Percentiles rank a stretch among this genome's conserved stretches.
These are phyloP conservation scores for Eulemur mongoz DNA, from an alignment of 2,797 vertebrate genomes.

Conservation along the genomic window DNA sequence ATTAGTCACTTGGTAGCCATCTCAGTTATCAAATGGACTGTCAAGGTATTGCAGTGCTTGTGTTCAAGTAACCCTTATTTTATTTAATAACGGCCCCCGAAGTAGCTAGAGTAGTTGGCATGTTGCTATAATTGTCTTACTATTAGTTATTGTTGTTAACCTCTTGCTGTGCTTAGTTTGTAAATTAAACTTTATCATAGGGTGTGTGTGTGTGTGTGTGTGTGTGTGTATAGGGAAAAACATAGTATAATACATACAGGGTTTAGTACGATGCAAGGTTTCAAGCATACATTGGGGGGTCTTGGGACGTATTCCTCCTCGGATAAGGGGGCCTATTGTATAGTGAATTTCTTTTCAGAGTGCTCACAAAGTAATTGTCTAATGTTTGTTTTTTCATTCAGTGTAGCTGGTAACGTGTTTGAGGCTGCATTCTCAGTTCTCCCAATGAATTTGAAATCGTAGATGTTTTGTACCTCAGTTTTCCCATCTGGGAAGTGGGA, in stretches of 20 bases:
- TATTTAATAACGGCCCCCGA: background rate
- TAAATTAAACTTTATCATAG: background rate
- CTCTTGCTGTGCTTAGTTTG: background rate
- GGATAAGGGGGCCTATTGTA: background rate
- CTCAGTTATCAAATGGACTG: background rate
- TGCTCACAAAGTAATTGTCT: background rate
- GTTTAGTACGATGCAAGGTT: background rate
- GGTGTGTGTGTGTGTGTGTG: no score
- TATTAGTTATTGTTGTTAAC: background rate
- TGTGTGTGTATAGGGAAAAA: background rate
- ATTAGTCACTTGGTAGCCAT: background rate
- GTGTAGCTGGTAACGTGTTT: background rate
- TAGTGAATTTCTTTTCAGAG: background rate
- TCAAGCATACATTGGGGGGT: background rate
- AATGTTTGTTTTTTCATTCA: background rate
- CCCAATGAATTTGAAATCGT: background rate
- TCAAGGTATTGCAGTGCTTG: background rate
- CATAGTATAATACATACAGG: background rate
- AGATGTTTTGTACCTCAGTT: background rate
- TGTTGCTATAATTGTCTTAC: background rate
- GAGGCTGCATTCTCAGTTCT: background rate
- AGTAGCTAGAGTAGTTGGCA: background rate
- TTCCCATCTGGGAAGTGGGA: background rate
- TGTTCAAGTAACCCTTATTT: background rate
- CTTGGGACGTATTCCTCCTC: background rate